phyloP scores from a whole-genome alignment of 2,113 vertebrate species.

The Bothrops jararaca region DNA sequence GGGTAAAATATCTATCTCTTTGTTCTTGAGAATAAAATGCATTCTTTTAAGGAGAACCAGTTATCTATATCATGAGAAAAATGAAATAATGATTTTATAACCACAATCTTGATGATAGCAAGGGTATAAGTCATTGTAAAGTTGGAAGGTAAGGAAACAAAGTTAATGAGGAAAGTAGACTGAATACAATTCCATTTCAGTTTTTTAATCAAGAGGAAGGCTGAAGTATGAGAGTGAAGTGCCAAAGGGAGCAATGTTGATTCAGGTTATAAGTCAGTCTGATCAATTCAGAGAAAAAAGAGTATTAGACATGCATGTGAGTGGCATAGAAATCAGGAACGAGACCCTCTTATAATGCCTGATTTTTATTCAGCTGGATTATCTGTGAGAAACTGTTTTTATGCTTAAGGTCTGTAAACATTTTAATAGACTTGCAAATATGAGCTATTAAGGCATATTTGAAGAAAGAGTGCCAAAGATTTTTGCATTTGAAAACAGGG shows the following conservation, averaged over 20 bases:
- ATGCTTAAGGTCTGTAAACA: constrained; percentile 52
- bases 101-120: constrained; percentile 31
- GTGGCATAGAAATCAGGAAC: constrained; percentile 39
- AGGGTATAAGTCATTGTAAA: constrained; percentile 40
- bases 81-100: constrained; percentile 44
- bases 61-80: constrained; percentile 38
- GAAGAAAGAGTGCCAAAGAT: constrained; percentile 6
- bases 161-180: constrained; percentile 30
- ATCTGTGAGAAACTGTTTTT: constrained; percentile 38
- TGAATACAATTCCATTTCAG: constrained; percentile 32
- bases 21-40: neutral
- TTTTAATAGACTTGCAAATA: constrained; percentile 51
- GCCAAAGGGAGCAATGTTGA: constrained; percentile 37
- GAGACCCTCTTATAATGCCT: constrained; percentile 46
- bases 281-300: constrained; percentile 29
- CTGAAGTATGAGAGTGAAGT: constrained; percentile 41
- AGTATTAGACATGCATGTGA: constrained; percentile 32
- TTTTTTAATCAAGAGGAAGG: constrained; percentile 41
- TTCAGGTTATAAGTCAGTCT: constrained; percentile 44
- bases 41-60: constrained; percentile 32
- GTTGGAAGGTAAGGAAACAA: constrained; percentile 24
- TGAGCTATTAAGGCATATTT: constrained; percentile 3
- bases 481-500: neutral
- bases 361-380: constrained; percentile 33
- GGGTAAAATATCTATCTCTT: neutral